Percentiles rank a stretch among this genome's conserved stretches.
These are phyloP conservation scores for Ditula angustiorana DNA, from an alignment of 2,888 invertebrate species.

Conservation along the genomic window DNA sequence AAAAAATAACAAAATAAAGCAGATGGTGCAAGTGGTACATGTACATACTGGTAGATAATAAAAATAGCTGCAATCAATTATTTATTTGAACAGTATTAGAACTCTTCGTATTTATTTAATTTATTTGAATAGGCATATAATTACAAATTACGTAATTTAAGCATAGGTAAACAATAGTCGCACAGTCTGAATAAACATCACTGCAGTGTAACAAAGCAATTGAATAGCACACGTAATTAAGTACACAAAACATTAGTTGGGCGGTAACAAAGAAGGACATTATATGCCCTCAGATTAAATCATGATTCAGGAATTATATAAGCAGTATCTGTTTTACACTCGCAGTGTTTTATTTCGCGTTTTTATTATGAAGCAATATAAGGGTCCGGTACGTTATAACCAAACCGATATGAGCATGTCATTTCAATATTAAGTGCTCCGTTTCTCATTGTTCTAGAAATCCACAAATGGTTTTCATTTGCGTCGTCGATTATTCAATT, in stretches of 20 bases:
- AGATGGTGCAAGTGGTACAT: too few species aligned
- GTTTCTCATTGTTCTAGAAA: neutral
- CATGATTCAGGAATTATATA: neutral
- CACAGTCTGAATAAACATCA: too few species aligned
- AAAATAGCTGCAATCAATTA: too few species aligned
- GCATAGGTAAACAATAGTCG: too few species aligned
- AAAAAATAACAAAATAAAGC: too few species aligned
- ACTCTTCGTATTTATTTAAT: too few species aligned
- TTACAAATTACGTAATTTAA: too few species aligned
- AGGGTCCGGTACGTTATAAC: neutral
- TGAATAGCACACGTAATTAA: neutral
- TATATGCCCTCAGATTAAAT: neutral
- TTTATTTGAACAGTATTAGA: too few species aligned
- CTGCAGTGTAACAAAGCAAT: neutral
- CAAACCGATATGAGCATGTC: neutral
- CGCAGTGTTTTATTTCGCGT: constrained; percentile 1
- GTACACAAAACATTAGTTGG: neutral
- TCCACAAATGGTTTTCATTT: neutral
- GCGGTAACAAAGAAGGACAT: neutral
- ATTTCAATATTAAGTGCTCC: neutral
- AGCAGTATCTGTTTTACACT: constrained; percentile 5
- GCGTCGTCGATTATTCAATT: neutral
- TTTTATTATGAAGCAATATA: constrained; percentile 5
- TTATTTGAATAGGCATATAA: too few species aligned
- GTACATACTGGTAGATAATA: too few species aligned